These are phyloP conservation scores for Scomber japonicus DNA, from an alignment of 2,113 vertebrate species.

Conservation along the genomic window DNA sequence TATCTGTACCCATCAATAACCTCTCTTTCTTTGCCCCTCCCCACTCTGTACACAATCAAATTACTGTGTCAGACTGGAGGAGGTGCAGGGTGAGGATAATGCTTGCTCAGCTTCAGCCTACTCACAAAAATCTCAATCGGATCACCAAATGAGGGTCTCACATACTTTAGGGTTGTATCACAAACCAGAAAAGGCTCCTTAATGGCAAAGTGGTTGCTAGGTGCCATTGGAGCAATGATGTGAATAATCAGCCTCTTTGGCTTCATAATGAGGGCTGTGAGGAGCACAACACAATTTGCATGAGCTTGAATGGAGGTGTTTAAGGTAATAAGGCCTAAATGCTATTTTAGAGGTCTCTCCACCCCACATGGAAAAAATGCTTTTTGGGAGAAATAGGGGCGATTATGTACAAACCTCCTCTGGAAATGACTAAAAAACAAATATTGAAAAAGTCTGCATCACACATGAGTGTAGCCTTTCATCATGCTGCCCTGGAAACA, in stretches of 20 bases:
- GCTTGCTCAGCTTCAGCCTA: constrained; percentile 25
- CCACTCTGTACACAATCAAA: constrained; percentile 52
- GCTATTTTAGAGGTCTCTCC: constrained; percentile 18
- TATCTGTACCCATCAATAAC: constrained; percentile 59
- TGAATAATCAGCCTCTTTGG: constrained; percentile 73
- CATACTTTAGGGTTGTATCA: constrained; percentile 34
- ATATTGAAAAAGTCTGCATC: not conserved
- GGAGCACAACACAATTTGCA: constrained; percentile 68
- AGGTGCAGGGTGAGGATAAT: constrained; percentile 3
- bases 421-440: not conserved
- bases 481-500: constrained; percentile 7
- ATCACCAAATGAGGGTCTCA: constrained; percentile 22
- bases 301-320: constrained; percentile 55
- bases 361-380: constrained; percentile 4
- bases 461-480: not conserved
- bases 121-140: constrained; percentile 21
- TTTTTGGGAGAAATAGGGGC: not conserved
- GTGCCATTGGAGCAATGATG: constrained; percentile 70
- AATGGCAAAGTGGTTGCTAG: constrained; percentile 68
- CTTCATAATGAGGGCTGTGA: constrained; percentile 62
- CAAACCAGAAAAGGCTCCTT: constrained; percentile 30
- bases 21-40: constrained; percentile 6
- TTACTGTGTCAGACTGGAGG: constrained; percentile 43
- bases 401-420: not conserved
- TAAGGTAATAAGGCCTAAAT: constrained; percentile 38